These are phyloP conservation scores for Wasmannia auropunctata DNA, from an alignment of 1,140 invertebrate genomes.

Conservation along the genomic window DNA sequence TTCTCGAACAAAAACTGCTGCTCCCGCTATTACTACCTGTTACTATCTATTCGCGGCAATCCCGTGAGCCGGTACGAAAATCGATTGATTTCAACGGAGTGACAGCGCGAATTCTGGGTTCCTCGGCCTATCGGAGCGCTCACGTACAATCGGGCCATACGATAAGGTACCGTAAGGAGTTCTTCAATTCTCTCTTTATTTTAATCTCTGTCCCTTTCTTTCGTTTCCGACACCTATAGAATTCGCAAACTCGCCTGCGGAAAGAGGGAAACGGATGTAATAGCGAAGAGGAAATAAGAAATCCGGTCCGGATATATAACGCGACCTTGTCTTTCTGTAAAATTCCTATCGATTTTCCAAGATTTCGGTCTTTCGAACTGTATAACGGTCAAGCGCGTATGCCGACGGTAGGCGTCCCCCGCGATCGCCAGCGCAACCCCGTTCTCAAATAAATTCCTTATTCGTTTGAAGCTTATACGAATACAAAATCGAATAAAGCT, in stretches of 20 bases:
- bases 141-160: neutral
- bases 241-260: neutral
- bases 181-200: neutral
- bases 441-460: neutral
- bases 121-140: neutral
- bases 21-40: neutral
- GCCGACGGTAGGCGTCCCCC: no score
- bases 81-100: conserved; percentile 29
- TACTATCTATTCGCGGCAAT: neutral
- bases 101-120: neutral
- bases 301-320: neutral
- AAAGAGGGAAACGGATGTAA: neutral
- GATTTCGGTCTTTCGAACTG: neutral
- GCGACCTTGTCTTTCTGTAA: neutral
- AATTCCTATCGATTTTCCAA: conserved; percentile 41
- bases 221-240: neutral
- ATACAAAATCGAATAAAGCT: neutral
- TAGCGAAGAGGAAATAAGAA: conserved; percentile 42
- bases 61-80: conserved; percentile 3
- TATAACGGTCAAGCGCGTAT: neutral
- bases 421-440: neutral
- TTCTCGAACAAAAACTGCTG: conserved; percentile 3
- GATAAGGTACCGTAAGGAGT: neutral
- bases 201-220: neutral
- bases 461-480: neutral